Evolutionary conservation across 2,888 invertebrate species (phyloP).

Genomic region (Heteropelma amictum): DNA sequence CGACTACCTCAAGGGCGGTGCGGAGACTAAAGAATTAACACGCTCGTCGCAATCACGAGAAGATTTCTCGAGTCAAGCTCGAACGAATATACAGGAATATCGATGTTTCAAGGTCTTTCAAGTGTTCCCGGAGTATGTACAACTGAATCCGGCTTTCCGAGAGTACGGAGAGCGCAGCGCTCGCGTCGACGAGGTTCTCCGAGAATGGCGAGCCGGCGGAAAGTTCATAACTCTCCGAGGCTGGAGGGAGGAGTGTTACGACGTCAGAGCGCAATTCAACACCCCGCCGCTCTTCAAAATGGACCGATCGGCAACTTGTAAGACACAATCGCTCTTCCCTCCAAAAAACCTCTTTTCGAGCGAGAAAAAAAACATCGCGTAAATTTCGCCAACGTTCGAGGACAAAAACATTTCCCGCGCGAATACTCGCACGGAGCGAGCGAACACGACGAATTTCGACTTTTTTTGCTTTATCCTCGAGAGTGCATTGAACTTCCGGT

Average conservation of each 20-base stretch:
- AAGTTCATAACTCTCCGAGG: constrained; percentile 90
- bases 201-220: constrained; percentile 86
- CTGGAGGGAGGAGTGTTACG: constrained; percentile 97
- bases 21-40: too few relatives aligned
- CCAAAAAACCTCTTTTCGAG: not conserved
- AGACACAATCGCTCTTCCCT: constrained; percentile 62
- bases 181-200: constrained; percentile 88
- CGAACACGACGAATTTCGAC: too few relatives aligned
- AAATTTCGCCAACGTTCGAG: too few relatives aligned
- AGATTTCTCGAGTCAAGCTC: not conserved
- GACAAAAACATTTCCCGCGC: too few relatives aligned
- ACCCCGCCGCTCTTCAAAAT: constrained; percentile 84
- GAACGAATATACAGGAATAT: not conserved
- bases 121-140: constrained; percentile 86
- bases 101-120: constrained; percentile 82
- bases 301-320: constrained; percentile 95
- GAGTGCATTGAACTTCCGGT: too few relatives aligned
- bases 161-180: constrained; percentile 90
- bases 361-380: not conserved
- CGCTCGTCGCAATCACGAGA: not conserved
- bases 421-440: constrained; percentile 97
- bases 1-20: too few relatives aligned
- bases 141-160: constrained; percentile 91
- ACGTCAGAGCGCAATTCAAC: constrained; percentile 88
- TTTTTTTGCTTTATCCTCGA: too few relatives aligned